Evolutionary conservation across 2,888 invertebrate genomes (phyloP), one percentile per base, ranked within the genome.

Genomic region (Andrena bucephala): DNA sequence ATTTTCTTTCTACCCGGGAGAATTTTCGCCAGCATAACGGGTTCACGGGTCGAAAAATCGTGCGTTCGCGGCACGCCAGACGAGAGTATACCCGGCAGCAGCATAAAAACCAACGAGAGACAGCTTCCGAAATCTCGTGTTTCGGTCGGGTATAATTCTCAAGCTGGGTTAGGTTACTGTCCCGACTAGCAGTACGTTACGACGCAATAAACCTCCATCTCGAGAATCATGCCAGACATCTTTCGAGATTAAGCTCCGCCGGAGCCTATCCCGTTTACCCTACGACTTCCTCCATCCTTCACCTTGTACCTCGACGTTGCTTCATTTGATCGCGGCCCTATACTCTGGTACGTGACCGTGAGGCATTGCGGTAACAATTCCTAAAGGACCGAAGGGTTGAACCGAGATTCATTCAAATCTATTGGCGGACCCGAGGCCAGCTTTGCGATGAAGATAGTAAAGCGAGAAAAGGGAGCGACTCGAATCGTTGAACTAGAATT

Each of bases 141-240:
- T 75, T 31, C 57, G 63, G 65, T 16, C 52, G 60, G 50, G 73
- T 72, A 78, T 75, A 87, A 87, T 76, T 84, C 66, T 81, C 33
- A 24, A 48, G 65, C 16, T 60, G 68, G 57, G 71, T 81, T 73
- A 67, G 73, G 71, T 77, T 77, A 80, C 76, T 62, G 57, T 59
- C 65, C 76, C 85, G 77, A 52, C 79, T 74, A 82, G 72, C 52
- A 84, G 85, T 89, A 88, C 76, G 88, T 91, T 92, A 92, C 90
- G 91, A 90, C 84, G 89, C 90, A 89, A 93, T 92, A 93, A 92
- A 93, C 89, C 89, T 89, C 86, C 85, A 85, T 88, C 88, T 36
- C 85, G 87, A 85, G 87, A 91, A 90, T 92, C 89, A 88, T 90
- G 89, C 87, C 89, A 90, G 91, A 91, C 90, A 92, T 91, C 90